Evolutionary conservation across 2,113 vertebrate species (phyloP).

Genomic region (Odocoileus virginianus): DNA sequence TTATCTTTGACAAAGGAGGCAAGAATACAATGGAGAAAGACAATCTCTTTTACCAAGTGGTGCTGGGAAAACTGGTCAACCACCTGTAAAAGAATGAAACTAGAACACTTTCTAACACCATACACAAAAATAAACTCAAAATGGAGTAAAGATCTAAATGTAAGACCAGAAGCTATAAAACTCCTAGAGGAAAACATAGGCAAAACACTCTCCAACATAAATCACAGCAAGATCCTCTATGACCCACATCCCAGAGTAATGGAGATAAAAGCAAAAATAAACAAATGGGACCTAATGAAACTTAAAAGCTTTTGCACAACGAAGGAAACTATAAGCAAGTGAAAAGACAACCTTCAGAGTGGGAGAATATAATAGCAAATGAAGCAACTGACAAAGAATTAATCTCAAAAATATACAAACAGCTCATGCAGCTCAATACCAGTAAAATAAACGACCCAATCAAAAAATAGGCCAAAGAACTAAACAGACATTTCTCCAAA

Average conservation of each 20-base stretch:
- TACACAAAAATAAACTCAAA: background rate
- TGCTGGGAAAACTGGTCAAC: background rate
- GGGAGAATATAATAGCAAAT: background rate
- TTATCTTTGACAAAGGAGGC: background rate
- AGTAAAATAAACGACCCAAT: background rate
- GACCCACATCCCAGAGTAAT: background rate
- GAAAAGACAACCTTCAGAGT: background rate
- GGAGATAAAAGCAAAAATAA: background rate
- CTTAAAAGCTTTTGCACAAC: background rate
- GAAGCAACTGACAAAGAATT: background rate
- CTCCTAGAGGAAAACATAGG: background rate
- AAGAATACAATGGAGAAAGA: background rate
- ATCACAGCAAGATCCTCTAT: background rate
- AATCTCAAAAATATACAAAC: background rate
- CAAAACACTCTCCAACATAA: background rate
- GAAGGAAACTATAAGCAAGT: background rate
- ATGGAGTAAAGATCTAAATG: background rate
- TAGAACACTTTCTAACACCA: background rate
- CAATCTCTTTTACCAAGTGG: background rate
- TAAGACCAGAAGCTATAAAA: background rate
- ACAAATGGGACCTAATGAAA: background rate
- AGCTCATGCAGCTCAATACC: background rate
- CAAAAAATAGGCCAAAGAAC: background rate
- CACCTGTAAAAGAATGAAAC: background rate
- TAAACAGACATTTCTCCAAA: background rate